A percentile compares a stretch with the other conserved stretches of the same genome.
phyloP scores from a whole-genome alignment of 2,888 invertebrate genomes.

The Nebria brevicollis region DNA sequence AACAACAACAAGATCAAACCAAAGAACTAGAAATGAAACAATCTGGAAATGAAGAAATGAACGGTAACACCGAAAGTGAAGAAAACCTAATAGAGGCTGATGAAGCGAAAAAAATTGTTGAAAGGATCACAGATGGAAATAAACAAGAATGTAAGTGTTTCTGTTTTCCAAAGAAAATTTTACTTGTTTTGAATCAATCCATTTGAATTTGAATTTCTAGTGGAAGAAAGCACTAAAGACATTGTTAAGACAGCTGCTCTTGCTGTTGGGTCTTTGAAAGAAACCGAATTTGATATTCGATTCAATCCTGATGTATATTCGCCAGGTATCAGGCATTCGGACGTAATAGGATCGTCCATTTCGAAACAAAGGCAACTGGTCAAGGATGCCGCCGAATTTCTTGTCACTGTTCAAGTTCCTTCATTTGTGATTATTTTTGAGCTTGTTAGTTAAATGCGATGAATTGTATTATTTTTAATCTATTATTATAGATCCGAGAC shows the following conservation, averaged over 20 bases:
- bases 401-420: slow-evolving; percentile 93
- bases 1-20: slow-evolving; percentile 59
- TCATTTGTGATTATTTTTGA: slow-evolving; percentile 73
- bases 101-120: slow-evolving; percentile 91
- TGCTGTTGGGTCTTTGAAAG: slow-evolving; percentile 93
- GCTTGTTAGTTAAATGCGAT: background rate
- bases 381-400: slow-evolving; percentile 94
- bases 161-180: background rate
- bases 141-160: slow-evolving; percentile 73
- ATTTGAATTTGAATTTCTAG: slow-evolving; percentile 58
- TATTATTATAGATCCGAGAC: slow-evolving; percentile 76
- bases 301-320: slow-evolving; percentile 99
- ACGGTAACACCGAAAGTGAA: slow-evolving; percentile 53
- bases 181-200: background rate
- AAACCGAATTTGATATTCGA: slow-evolving; percentile 95
- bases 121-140: slow-evolving; percentile 86
- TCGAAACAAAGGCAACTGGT: slow-evolving; percentile 89
- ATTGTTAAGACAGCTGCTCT: slow-evolving; percentile 89
- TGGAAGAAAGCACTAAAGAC: slow-evolving; percentile 87
- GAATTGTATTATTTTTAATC: background rate
- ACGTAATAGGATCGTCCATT: slow-evolving; percentile 74
- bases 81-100: slow-evolving; percentile 75
- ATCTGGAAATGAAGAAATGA: slow-evolving; percentile 57
- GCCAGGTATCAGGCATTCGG: slow-evolving; percentile 87
- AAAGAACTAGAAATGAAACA: slow-evolving; percentile 55